Percentiles rank a stretch among this genome's conserved stretches.
Conservation (phyloP, 2,888 invertebrate species). For the Iphiclides podalirius region DNA sequence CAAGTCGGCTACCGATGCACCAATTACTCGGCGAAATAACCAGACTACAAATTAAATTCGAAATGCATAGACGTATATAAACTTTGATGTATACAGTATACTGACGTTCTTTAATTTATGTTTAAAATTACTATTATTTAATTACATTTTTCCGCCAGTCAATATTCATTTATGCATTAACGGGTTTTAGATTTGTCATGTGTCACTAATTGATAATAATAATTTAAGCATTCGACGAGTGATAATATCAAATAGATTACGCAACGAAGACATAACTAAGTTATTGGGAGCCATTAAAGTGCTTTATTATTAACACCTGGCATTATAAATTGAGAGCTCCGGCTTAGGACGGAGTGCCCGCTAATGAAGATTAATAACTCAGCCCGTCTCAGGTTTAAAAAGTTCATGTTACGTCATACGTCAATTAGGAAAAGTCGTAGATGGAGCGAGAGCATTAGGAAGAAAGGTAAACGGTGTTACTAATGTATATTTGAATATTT, state of each 20-base stretch:
- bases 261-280: conserved; percentile 3
- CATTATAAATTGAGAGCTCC: conserved; percentile 18
- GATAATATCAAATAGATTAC: neutral
- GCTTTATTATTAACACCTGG: conserved; percentile 14
- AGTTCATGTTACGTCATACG: conserved; percentile 17
- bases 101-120: no score
- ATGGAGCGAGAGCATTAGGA: conserved; percentile 4
- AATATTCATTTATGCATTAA: no score
- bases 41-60: no score
- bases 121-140: no score
- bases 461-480: neutral
- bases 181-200: no score
- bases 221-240: neutral
- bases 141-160: no score
- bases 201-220: neutral
- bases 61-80: no score
- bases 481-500: conserved; percentile 16
- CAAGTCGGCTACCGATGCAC: no score
- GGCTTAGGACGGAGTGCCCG: conserved; percentile 11
- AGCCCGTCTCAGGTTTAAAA: conserved; percentile 14
- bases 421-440: conserved; percentile 14
- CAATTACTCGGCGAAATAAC: no score
- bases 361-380: conserved; percentile 22
- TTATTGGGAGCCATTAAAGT: conserved; percentile 9
- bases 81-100: no score